Evolutionary conservation across 2,888 invertebrate genomes (phyloP), one percentile per base, ranked within the genome.

Genomic region (Drosophila siamana): DNA sequence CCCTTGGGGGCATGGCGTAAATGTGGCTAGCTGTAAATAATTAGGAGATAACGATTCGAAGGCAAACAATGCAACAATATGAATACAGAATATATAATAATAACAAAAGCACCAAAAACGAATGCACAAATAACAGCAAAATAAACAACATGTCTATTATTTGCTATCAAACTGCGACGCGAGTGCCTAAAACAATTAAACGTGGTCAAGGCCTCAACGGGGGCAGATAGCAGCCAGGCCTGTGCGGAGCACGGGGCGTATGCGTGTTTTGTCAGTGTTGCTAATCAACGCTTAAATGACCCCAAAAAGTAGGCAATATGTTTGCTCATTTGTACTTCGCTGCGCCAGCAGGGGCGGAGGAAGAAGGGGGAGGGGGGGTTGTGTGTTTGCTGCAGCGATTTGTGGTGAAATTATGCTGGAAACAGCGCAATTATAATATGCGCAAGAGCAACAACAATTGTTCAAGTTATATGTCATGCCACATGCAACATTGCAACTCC

Each of bases 21-120:
- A 66, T 66, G 56, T 52, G 57, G 82, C 63, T 67, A 76, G 71
- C 80, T 83, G 88, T 88, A 88, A 88, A 88, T 82, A 82, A 86
- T 88, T 82, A 86, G 86, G 52, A 69, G 82, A 82, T 82, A 82
- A 86, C 88, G 57, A 51, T 26, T 64, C 46, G 61, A 64, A 63
- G 43, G 36, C 59, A 71, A 74, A 88, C 70, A 88, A 82, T 75
- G 64, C 60, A 33, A 75, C 63, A 54, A 51, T 40, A 36, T 50
- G 38, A 46, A 50, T 24, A 22, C 33, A 22, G 13, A 15, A 24
- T 36, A 15, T n/a, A 24, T 36, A 15, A 9, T 19, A 56, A n/a
- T 15, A 36, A 56, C 44, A 46, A 36, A 4, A n/a, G 22, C 16
- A 43, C 3, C 9, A 13, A 16, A 0, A 36, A 4, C 19, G n/a